Conservation (phyloP, 2,797 vertebrate species). For the Eospalax fontanierii region DNA sequence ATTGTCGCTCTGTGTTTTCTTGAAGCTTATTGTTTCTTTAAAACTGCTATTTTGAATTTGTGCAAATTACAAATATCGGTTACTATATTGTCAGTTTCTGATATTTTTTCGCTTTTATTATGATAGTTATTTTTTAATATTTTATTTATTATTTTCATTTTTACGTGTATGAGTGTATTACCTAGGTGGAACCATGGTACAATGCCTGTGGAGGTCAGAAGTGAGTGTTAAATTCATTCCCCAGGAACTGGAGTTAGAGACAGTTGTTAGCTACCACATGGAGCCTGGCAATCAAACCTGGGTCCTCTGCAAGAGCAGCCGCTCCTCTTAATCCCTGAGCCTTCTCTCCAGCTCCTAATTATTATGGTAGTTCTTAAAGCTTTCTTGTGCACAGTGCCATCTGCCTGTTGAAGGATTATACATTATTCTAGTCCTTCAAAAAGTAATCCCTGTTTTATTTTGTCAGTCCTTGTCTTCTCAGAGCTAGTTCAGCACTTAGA, state of each 20-base stretch:
- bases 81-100: background rate
- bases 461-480: background rate
- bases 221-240: too few species aligned
- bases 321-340: too few species aligned
- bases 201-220: too few species aligned
- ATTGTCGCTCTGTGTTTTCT: background rate
- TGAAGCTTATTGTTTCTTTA: background rate
- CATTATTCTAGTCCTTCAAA: fast-evolving
- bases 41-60: background rate
- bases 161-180: too few species aligned
- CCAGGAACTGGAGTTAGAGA: too few species aligned
- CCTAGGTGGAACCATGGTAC: too few species aligned
- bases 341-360: too few species aligned
- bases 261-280: too few species aligned
- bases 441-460: background rate
- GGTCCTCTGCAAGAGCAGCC: too few species aligned
- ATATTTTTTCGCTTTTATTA: background rate
- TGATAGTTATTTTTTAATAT: too few species aligned
- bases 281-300: too few species aligned
- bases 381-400: background rate
- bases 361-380: background rate
- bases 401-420: background rate
- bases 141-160: too few species aligned
- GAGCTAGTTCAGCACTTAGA: background rate
- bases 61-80: background rate